Conservation (phyloP, 2,113 vertebrate species). For the Gymnocephalus cernua region DNA sequence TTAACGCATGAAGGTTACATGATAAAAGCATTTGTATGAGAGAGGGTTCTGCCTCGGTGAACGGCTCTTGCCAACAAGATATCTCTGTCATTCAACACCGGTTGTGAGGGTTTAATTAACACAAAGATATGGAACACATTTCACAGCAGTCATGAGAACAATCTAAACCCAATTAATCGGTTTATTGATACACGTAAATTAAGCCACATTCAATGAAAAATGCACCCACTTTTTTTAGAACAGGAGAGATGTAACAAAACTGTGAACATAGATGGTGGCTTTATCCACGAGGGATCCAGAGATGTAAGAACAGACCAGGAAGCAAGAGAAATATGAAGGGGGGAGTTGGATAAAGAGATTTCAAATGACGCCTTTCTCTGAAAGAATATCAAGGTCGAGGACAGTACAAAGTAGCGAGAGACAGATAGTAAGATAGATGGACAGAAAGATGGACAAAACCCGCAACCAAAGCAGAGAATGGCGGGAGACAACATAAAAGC, state of each 20-base stretch:
- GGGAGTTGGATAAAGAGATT: constrained; percentile 57
- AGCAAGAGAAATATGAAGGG: constrained; percentile 56
- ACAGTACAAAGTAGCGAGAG: not conserved
- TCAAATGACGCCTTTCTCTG: constrained; percentile 40
- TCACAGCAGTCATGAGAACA: not conserved
- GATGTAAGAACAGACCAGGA: constrained; percentile 49
- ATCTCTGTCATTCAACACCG: not conserved
- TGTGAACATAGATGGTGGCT: constrained; percentile 38
- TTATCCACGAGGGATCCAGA: constrained; percentile 42
- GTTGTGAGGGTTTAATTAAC: constrained; percentile 25
- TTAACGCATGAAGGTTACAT: constrained; percentile 1
- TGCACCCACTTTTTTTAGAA: constrained; percentile 46
- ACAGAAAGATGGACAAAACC: constrained; percentile 26
- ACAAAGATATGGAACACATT: constrained; percentile 8
- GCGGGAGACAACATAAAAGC: constrained; percentile 31
- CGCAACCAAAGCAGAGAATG: constrained; percentile 29
- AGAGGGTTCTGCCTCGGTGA: not conserved
- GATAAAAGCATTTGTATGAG: not conserved
- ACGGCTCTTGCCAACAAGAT: not conserved
- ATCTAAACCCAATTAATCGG: constrained; percentile 8
- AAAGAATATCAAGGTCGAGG: constrained; percentile 32
- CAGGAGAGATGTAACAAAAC: constrained; percentile 45
- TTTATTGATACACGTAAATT: constrained; percentile 10
- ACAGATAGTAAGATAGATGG: not conserved
- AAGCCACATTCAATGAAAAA: constrained; percentile 54